A percentile compares a stretch with the other conserved stretches of the same genome.
phyloP scores from a whole-genome alignment of 2,797 vertebrate genomes.

The Loriculus beryllinus region DNA sequence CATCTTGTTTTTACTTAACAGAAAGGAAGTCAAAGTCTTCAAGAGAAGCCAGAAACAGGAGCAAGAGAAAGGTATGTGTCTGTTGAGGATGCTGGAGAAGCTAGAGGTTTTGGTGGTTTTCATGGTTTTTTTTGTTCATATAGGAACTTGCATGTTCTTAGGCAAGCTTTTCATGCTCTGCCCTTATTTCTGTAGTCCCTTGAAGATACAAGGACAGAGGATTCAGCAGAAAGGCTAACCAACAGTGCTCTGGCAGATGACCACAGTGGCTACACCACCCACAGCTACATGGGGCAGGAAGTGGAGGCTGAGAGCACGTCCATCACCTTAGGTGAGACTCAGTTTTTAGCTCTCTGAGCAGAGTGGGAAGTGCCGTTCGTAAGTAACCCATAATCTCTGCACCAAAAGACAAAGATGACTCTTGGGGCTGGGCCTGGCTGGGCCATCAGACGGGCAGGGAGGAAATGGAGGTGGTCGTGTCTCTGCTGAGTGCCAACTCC shows the following conservation, averaged over 20 bases:
- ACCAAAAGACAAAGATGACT: not conserved
- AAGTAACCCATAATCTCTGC: not conserved
- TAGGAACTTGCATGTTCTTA: not conserved
- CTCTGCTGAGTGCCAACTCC: not conserved
- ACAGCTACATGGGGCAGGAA: slow-evolving; percentile 77
- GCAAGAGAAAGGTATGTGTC: slow-evolving; percentile 79
- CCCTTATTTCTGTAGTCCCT: slow-evolving; percentile 31
- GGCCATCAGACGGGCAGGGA: fast-evolving
- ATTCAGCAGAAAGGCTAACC: slow-evolving; percentile 78
- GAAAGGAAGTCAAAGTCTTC: slow-evolving; percentile 80
- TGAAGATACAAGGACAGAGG: slow-evolving; percentile 60
- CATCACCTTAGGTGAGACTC: slow-evolving; percentile 60
- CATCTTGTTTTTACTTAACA: slow-evolving; percentile 49
- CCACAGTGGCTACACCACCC: slow-evolving; percentile 70
- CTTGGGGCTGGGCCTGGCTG: not conserved
- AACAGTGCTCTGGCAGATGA: slow-evolving; percentile 71
- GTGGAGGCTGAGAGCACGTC: slow-evolving; percentile 79
- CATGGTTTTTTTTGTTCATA: not conserved
- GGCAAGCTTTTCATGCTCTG: not conserved
- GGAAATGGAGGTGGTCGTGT: not conserved
- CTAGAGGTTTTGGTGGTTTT: slow-evolving; percentile 47
- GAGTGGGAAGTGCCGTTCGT: not conserved
- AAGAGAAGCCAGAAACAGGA: slow-evolving; percentile 74
- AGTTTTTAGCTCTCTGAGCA: not conserved
- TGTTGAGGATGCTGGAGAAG: not conserved